Conservation (phyloP, 2,113 vertebrate genomes). For the Cnemophilus loriae region DNA sequence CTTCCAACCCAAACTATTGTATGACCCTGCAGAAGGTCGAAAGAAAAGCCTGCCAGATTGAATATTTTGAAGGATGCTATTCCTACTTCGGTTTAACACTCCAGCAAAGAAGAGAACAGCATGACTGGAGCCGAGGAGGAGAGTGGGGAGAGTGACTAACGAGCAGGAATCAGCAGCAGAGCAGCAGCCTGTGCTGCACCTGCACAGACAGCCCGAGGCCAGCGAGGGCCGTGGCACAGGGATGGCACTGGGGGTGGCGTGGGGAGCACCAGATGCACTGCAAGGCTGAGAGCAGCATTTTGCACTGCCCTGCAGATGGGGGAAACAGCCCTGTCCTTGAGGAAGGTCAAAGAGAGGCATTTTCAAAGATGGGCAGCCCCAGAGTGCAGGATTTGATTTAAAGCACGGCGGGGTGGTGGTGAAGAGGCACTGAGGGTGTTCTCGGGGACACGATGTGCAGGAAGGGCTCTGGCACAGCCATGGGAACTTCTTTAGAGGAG, state of each 20-base stretch:
- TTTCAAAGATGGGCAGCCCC: not conserved
- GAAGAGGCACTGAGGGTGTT: not conserved
- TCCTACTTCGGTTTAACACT: not conserved
- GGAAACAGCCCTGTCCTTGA: not conserved
- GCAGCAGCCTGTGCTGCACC: constrained; percentile 50
- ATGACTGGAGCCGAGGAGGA: not conserved
- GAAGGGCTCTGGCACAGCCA: not conserved
- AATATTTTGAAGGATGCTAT: not conserved
- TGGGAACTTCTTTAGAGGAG: not conserved
- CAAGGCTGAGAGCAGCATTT: constrained; percentile 1
- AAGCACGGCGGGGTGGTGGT: fast-evolving
- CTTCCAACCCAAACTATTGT: not conserved
- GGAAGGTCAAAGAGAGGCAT: not conserved
- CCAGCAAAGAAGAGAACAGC: not conserved
- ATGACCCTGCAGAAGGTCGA: not conserved
- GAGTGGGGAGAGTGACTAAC: not conserved
- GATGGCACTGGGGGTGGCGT: not conserved
- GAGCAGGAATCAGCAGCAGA: not conserved
- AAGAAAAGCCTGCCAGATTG: not conserved
- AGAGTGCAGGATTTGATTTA: not conserved
- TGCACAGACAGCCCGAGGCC: constrained; percentile 17
- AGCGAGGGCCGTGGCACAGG: not conserved
- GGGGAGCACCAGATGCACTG: constrained; percentile 32
- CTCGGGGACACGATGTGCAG: not conserved
- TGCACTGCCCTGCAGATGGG: not conserved